These are phyloP conservation scores for Procambarus clarkii DNA, from an alignment of 1,140 invertebrate species.

Conservation along the genomic window DNA sequence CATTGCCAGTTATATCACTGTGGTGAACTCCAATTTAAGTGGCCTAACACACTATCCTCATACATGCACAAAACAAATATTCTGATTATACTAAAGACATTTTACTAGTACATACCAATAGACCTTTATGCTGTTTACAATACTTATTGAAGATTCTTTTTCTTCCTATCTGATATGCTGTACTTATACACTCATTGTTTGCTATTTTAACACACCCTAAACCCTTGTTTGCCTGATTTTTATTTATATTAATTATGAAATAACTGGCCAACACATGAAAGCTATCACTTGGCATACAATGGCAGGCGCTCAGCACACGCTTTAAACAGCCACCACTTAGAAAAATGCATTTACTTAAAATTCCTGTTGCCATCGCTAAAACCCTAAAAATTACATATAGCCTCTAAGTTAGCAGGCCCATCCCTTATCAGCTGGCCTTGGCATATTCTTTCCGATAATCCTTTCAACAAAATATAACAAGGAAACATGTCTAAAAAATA, in stretches of 20 bases:
- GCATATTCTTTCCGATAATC: background rate
- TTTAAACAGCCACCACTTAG: background rate
- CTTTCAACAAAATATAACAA: slow-evolving; percentile 1
- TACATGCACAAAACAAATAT: no score
- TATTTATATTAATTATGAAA: background rate
- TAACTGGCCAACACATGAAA: background rate
- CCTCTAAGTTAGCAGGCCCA: background rate
- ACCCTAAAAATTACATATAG: background rate
- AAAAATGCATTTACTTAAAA: background rate
- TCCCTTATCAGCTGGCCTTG: background rate
- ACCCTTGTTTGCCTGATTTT: no score
- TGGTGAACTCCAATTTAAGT: no score
- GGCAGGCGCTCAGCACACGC: background rate
- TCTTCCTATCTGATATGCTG: no score
- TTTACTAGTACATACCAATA: no score
- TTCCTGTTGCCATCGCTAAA: background rate
- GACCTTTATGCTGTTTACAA: no score
- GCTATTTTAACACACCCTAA: no score
- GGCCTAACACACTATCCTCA: no score
- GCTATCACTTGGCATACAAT: background rate
- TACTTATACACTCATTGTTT: no score
- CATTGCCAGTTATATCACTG: no score
- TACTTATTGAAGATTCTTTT: no score
- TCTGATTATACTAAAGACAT: no score
- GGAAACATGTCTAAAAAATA: slow-evolving; percentile 1